These are phyloP conservation scores for Malurus elegans DNA, from an alignment of 2,113 vertebrate species.

Conservation along the genomic window DNA sequence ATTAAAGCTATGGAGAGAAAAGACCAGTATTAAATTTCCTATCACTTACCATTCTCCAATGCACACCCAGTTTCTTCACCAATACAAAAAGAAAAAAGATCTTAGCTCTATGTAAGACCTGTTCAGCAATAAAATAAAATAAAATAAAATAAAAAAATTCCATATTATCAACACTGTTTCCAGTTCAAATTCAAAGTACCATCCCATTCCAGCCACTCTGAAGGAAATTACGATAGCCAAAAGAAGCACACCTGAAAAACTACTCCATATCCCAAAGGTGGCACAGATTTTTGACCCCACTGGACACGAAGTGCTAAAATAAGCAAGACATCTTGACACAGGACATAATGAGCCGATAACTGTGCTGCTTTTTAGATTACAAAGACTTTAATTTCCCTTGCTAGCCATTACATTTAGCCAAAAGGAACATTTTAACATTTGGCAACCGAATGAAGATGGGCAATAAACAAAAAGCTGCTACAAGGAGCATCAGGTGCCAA, in stretches of 20 bases:
- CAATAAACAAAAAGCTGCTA: not conserved
- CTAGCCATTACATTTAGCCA: not conserved
- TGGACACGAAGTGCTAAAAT: not conserved
- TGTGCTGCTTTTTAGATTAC: not conserved
- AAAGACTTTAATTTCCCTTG: not conserved
- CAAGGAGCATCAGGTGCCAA: not conserved
- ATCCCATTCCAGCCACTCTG: not conserved
- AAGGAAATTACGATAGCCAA: not conserved
- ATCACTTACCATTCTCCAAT: not conserved
- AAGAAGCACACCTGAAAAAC: not conserved
- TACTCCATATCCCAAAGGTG: not conserved
- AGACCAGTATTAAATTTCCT: too few species aligned
- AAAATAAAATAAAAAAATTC: not conserved
- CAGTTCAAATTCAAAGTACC: not conserved
- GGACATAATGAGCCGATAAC: not conserved
- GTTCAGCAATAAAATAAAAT: not conserved
- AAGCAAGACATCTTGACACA: not conserved
- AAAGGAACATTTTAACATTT: not conserved
- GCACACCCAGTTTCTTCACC: not conserved
- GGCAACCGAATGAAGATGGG: not conserved
- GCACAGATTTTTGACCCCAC: not conserved
- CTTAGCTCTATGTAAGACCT: not conserved
- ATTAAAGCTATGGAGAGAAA: too few species aligned
- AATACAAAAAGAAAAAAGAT: not conserved
- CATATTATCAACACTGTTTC: not conserved